A percentile compares a stretch with the other conserved stretches of the same genome.
Evolutionary conservation across 1,140 invertebrate species (phyloP).

Genomic region (Drosophila nasuta): DNA sequence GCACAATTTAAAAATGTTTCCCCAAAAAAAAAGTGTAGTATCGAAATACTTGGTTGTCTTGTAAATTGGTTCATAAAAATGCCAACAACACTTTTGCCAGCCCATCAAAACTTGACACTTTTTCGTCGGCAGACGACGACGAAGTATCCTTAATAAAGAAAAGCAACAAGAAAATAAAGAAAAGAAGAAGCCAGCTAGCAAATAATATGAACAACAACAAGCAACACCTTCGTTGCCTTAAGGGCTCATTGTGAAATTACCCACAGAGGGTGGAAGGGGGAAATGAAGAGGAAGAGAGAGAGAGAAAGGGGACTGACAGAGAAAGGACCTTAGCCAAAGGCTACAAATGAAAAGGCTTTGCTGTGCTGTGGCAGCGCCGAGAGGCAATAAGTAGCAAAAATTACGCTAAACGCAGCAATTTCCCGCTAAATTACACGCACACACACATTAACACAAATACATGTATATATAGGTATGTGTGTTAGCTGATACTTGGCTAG

Average conservation of each 20-base stretch:
- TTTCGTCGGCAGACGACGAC: constrained; percentile 17
- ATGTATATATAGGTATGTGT: neutral
- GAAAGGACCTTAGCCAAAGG: constrained; percentile 53
- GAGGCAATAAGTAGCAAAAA: constrained; percentile 81
- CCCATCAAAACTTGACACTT: constrained; percentile 75
- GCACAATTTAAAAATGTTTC: neutral
- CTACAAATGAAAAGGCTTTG: constrained; percentile 49
- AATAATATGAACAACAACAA: constrained; percentile 11
- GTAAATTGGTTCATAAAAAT: constrained; percentile 22
- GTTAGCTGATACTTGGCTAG: constrained; percentile 25
- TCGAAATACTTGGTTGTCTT: neutral
- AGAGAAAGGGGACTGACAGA: constrained; percentile 25
- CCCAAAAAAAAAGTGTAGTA: neutral
- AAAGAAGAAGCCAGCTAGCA: constrained; percentile 43
- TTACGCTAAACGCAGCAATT: constrained; percentile 81
- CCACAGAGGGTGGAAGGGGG: constrained; percentile 12
- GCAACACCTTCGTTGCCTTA: constrained; percentile 52
- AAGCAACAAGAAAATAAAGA: constrained; percentile 55
- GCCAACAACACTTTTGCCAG: constrained; percentile 46
- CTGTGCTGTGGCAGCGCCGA: constrained; percentile 44
- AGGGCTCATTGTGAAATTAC: constrained; percentile 77
- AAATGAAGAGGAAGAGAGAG: neutral
- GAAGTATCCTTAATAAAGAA: constrained; percentile 52
- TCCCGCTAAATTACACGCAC: constrained; percentile 73
- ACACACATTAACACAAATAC: constrained; percentile 33